Base-by-base conservation (phyloP, 1,140 invertebrate species). In the Drosophila hydei region DNA sequence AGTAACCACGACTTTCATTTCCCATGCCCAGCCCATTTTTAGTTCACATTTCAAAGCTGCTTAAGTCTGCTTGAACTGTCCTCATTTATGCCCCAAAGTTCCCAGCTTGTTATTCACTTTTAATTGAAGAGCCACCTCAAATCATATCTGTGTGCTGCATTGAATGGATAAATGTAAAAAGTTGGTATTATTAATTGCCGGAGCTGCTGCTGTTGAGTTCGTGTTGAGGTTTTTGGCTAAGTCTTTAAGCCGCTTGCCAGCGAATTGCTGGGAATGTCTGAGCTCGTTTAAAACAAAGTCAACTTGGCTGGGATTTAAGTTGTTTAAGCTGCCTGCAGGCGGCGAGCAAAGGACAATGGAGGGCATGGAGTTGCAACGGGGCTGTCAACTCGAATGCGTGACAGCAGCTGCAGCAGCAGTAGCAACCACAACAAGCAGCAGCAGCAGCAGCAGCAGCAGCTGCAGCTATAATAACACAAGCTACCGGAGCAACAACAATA, bases 371-470 rank as follows among this genome's bases (percentile, higher is more conserved):
- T 43, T 51, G 16, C 8, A 18, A 5, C 16, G 5, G 43, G 18
- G 52, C 54, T 76, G 74, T 76, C 70, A 73, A 59, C 58, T 63
- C 11, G 19, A 60, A 54, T 62, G 70, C 74, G 59, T 76, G 74
- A 76, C 73, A 76, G 70, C 64, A 55, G 38, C 38, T 11, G 43
- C 52, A 55, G 30, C 47, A 59, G 54, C 42, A 19, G 36, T 6
- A 18, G 38, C 38, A 16, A 42, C 38, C 38, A 42, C 38, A 42
- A 42, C 38, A 42, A 42, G 43, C 58, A 55, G 16, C 48, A 65
- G 30, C 55, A 33, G 21, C 11, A 45, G 12, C 65, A 63, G 14
- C 67, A 42, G 25, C 59, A 60, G 23, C 47, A 52, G 54, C 33
- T 21, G 43, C 8, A 9, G 48, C 55, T 45, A 30, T 45, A 59